phyloP scores from a whole-genome alignment of 2,797 vertebrate genomes.

The Petrocephalus schoutedeni region DNA sequence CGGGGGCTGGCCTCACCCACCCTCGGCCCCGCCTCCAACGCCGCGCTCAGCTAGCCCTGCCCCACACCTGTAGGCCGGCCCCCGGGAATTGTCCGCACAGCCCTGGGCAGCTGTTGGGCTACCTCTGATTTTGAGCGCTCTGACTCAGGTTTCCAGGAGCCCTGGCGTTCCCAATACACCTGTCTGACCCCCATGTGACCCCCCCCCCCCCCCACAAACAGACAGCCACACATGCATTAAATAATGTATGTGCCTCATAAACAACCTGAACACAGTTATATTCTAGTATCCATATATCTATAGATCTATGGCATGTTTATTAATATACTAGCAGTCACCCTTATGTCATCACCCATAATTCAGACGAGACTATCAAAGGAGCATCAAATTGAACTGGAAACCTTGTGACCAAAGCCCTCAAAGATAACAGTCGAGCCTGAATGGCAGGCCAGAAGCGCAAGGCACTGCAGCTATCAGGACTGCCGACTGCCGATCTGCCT shows the following conservation, averaged over 20 bases:
- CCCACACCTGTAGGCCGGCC: background rate
- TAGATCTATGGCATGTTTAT: background rate
- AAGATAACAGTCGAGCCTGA: background rate
- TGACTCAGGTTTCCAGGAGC: conserved; percentile 25
- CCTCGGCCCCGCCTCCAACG: background rate
- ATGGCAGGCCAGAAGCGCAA: background rate
- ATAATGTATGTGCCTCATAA: background rate
- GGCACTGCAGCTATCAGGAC: background rate
- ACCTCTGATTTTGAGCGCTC: background rate
- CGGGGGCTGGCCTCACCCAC: background rate
- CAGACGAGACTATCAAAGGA: background rate
- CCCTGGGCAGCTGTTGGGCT: conserved; percentile 21
- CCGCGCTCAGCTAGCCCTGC: background rate
- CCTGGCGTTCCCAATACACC: conserved; percentile 4
- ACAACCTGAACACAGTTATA: background rate
- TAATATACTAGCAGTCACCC: background rate
- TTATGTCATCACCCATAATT: background rate
- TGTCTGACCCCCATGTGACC: background rate
- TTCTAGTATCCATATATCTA: background rate
- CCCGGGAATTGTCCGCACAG: background rate
- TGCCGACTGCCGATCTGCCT: background rate
- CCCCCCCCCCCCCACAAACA: background rate
- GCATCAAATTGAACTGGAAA: background rate
- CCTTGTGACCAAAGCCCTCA: background rate
- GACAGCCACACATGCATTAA: background rate